Evolutionary conservation across 2,113 vertebrate species (phyloP).

Genomic region (Struthidea cinerea): DNA sequence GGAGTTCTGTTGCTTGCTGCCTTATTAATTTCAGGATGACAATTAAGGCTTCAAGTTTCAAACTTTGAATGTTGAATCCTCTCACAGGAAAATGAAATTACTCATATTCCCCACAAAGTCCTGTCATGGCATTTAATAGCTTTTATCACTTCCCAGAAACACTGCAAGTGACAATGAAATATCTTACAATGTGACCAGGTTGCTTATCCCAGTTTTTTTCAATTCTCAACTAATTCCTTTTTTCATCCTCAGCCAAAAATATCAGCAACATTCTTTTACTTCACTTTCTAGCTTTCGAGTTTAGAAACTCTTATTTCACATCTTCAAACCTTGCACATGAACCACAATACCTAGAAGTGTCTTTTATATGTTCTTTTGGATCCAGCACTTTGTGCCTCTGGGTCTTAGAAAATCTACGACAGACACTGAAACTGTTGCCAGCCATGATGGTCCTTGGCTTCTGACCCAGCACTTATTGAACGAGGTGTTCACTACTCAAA

Average conservation of each 20-base stretch:
- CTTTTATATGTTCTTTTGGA: neutral
- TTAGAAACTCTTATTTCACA: neutral
- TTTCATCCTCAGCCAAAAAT: neutral
- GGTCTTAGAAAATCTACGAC: neutral
- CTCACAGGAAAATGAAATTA: neutral
- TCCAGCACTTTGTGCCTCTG: neutral
- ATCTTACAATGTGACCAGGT: neutral
- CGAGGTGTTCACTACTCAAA: neutral
- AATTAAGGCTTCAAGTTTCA: neutral
- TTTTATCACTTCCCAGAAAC: neutral
- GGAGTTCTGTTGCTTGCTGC: neutral
- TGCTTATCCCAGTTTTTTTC: neutral
- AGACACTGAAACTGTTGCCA: neutral
- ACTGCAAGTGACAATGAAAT: neutral
- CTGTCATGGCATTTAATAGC: neutral
- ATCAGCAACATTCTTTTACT: neutral
- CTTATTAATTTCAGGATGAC: neutral
- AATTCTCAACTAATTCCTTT: neutral
- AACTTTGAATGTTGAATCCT: neutral
- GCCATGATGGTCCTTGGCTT: neutral
- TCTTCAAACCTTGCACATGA: neutral
- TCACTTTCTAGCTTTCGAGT: neutral
- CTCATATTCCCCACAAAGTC: neutral
- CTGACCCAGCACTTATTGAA: neutral
- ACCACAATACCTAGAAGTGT: neutral